Evolutionary conservation across 2,888 invertebrate genomes (phyloP), one percentile per base, ranked within the genome.

Genomic region (Tenodera sinensis): DNA sequence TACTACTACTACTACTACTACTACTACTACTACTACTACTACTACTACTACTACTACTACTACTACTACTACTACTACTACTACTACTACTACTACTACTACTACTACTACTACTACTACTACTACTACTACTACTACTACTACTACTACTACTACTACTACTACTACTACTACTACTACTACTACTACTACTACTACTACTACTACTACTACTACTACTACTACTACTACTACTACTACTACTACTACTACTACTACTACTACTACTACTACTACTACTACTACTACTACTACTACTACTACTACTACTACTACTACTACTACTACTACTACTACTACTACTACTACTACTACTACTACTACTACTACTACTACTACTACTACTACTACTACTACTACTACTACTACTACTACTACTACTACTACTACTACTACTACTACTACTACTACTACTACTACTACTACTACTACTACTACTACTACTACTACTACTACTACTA

Each of bases 371-470:
- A 84, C 84, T 84, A 84, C 84, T 84, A 84, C 84, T 84, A 84
- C 84, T 84, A 84, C 84, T 84, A 84, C 84, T 84, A 84, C 84
- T 84, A 84, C 84, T 84, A 84, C 84, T 84, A 84, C 84, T 84
- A 84, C 84, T 84, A 84, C 84, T 84, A 84, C 84, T 84, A 84
- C 84, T 84, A 84, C 84, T 84, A 84, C 84, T 84, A 84, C 84
- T 84, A 84, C 84, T 84, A 84, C 84, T 84, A 84, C 84, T 84
- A 84, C 84, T 84, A 84, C 84, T 27, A 92, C 92, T 93, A 93
- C 92, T 92, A 93, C 93, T 93, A 93, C 92, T 93, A 84, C 84
- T 84, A 84, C 84, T 84, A 84, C 84, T 84, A 84, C 84, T 84
- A 84, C 84, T 84, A 84, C 84, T 84, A 84, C 84, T 84, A 84